Evolutionary conservation across 2,888 invertebrate genomes (phyloP), one percentile per base, ranked within the genome.

Genomic region (Cataglyphis rosenhaueri): DNA sequence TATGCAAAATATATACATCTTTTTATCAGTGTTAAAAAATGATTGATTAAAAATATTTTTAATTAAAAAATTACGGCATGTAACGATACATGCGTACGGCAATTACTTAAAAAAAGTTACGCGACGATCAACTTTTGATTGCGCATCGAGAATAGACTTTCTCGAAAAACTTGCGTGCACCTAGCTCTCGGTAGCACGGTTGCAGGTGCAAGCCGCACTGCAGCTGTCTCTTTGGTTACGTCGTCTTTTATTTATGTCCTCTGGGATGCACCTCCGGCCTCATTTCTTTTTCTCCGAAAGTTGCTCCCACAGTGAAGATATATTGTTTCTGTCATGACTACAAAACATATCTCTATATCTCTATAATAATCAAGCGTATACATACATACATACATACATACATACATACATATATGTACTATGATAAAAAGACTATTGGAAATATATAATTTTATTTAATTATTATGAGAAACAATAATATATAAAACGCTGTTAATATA

Each of bases 191-290:
- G 44, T 48, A 48, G 44, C 15, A 48, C 65, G 70, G 61, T 65
- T 85, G 87, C 88, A 87, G 82, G 86, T 81, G 83, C 84, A 81
- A 82, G 78, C 85, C 85, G 87, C 86, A 84, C 61, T 83, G 91
- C 92, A 91, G 90, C 90, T 91, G 91, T 87, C 88, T 85, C 88
- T 83, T 82, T 74, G 81, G 73, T 78, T 75, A 79, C 79, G 82
- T 87, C 84, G 71, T 84, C 83, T 85, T 88, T 91, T 89, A 92
- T 92, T 91, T 91, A 91, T 90, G 87, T 86, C 89, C 84, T 87
- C 87, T 86, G 88, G 86, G 88, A 89, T 90, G 87, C 88, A 87
- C 82, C 74, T 71, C 75, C 84, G 78, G 85, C 71, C 81, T 76
- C 84, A 82, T 85, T 81, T 73, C 84, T 88, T 87, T 88, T 84